A percentile compares a stretch with the other conserved stretches of the same genome.
Conservation (phyloP, 2,888 invertebrate genomes). For the Agrotis ipsilon region DNA sequence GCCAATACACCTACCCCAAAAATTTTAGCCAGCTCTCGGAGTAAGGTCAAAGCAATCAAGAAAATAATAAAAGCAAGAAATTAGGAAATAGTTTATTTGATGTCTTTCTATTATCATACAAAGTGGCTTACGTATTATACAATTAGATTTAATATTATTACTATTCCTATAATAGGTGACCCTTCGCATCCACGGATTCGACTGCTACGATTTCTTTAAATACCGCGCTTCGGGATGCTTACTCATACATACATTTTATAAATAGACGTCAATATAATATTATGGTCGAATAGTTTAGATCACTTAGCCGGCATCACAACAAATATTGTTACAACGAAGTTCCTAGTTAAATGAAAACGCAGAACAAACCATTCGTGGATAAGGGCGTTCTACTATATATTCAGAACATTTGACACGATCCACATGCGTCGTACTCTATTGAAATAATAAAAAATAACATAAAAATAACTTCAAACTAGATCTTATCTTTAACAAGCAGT, state of each 20-base stretch:
- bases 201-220: conserved; percentile 27
- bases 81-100: conserved; percentile 81
- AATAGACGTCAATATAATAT: conserved; percentile 28
- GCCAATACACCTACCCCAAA: too few relatives aligned
- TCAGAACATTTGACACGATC: conserved; percentile 86
- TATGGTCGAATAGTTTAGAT: conserved; percentile 34
- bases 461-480: conserved; percentile 70
- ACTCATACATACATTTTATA: neutral
- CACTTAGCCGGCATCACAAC: conserved; percentile 4
- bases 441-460: conserved; percentile 66
- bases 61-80: conserved; percentile 53
- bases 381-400: conserved; percentile 55
- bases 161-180: conserved; percentile 68
- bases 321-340: conserved; percentile 19
- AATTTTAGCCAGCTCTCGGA: neutral
- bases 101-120: conserved; percentile 90
- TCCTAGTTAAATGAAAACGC: conserved; percentile 6
- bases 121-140: conserved; percentile 86
- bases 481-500: conserved; percentile 75
- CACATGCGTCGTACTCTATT: conserved; percentile 66
- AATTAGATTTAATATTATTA: conserved; percentile 69
- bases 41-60: neutral
- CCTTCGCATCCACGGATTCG: conserved; percentile 33
- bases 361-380: conserved; percentile 30
- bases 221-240: conserved; percentile 9